Percentiles rank a stretch among this genome's conserved stretches.
phyloP scores from a whole-genome alignment of 2,797 vertebrate species.

The Thripadectes ignobilis region DNA sequence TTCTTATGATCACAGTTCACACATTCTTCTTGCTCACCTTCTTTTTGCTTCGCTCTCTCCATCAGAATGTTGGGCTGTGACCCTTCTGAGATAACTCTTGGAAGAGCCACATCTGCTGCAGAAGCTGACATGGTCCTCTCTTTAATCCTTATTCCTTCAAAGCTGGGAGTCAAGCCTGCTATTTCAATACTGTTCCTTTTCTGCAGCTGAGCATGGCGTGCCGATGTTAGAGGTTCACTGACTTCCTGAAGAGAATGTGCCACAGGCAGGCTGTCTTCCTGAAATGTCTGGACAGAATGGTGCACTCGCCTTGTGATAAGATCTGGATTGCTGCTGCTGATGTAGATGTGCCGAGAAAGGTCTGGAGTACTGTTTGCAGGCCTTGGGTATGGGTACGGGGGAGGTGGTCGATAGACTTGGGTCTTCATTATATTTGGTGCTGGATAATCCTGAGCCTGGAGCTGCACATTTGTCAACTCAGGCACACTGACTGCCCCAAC shows the following conservation, averaged over 20 bases:
- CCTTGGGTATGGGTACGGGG: slow-evolving; percentile 90
- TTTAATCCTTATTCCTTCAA: slow-evolving; percentile 90
- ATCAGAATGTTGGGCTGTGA: slow-evolving; percentile 84
- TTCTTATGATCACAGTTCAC: slow-evolving; percentile 90
- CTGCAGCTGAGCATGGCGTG: slow-evolving; percentile 82
- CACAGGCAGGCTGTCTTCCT: slow-evolving; percentile 95
- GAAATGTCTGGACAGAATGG: slow-evolving; percentile 98
- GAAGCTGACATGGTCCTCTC: slow-evolving; percentile 88
- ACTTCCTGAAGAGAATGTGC: slow-evolving; percentile 98
- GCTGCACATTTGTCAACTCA: slow-evolving; percentile 94
- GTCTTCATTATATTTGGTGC: slow-evolving; percentile 94
- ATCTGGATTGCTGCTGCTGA: slow-evolving; percentile 96
- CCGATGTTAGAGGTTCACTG: slow-evolving; percentile 87
- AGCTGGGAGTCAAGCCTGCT: slow-evolving; percentile 85
- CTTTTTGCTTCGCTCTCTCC: slow-evolving; percentile 81
- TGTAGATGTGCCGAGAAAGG: slow-evolving; percentile 91
- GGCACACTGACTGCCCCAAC: slow-evolving; percentile 96
- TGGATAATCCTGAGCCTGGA: slow-evolving; percentile 94
- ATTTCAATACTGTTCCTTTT: slow-evolving; percentile 97
- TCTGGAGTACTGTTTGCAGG: slow-evolving; percentile 98
- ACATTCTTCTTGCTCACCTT: slow-evolving; percentile 73
- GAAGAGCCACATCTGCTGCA: slow-evolving; percentile 79
- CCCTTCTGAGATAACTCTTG: slow-evolving; percentile 72
- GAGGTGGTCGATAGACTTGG: slow-evolving; percentile 93
- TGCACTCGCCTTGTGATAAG: slow-evolving; percentile 93